Conservation (phyloP, 2,113 vertebrate genomes). For the Zeus faber region DNA sequence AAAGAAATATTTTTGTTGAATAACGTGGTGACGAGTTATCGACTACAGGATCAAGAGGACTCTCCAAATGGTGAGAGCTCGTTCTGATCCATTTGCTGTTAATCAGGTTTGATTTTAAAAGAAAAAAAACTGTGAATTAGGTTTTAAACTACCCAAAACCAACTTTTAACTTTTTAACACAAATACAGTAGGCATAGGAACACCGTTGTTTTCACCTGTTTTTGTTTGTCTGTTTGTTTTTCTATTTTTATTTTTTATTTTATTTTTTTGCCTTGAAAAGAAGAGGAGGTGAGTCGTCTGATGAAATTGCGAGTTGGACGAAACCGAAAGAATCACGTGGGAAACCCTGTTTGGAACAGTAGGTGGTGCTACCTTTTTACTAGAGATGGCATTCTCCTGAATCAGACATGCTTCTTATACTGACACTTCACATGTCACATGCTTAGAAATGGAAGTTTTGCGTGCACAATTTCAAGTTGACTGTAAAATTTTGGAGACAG, state of each 20-base stretch:
- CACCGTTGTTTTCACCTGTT: conserved; percentile 72
- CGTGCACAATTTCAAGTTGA: conserved; percentile 91
- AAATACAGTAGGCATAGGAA: conserved; percentile 71
- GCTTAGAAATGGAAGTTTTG: conserved; percentile 82
- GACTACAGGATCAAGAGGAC: conserved; percentile 60
- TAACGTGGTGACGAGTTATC: conserved; percentile 56
- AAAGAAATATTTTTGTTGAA: conserved; percentile 74
- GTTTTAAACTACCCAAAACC: conserved; percentile 83
- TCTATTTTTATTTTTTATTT: conserved; percentile 66
- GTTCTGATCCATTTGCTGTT: conserved; percentile 83
- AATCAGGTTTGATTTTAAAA: conserved; percentile 85
- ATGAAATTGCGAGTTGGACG: conserved; percentile 41
- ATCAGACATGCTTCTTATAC: conserved; percentile 73
- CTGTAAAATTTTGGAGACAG: conserved; percentile 87
- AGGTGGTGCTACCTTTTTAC: conserved; percentile 51
- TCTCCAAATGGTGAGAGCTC: conserved; percentile 52
- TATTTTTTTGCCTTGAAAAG: conserved; percentile 60
- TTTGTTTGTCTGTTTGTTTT: no score
- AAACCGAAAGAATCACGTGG: conserved; percentile 44
- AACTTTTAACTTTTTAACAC: conserved; percentile 83
- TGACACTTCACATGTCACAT: conserved; percentile 83
- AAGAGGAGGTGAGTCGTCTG: conserved; percentile 53
- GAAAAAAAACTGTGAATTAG: conserved; percentile 91
- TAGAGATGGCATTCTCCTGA: conserved; percentile 62
- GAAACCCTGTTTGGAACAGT: conserved; percentile 31